These are phyloP conservation scores for Podocnemis expansa DNA, from an alignment of 2,113 vertebrate genomes.

Conservation along the genomic window DNA sequence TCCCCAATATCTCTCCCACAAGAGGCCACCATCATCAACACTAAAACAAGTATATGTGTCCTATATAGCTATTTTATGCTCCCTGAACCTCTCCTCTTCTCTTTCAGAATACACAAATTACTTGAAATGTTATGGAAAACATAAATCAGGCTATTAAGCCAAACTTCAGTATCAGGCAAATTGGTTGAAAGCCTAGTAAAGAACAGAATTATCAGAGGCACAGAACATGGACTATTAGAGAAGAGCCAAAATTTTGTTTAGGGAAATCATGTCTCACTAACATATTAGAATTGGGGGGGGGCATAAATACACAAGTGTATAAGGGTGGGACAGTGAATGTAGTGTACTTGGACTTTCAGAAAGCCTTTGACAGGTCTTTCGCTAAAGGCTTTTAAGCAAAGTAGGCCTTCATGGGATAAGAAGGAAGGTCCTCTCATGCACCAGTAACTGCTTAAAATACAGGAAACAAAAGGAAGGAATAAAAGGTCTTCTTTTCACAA, in stretches of 20 bases:
- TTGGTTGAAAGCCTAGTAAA: neutral
- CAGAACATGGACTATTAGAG: neutral
- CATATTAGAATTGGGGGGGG: neutral
- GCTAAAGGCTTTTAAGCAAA: neutral
- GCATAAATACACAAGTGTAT: neutral
- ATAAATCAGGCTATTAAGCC: no score
- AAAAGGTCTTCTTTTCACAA: neutral
- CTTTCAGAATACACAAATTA: conserved; percentile 23
- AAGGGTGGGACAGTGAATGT: neutral
- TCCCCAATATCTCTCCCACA: conserved; percentile 10
- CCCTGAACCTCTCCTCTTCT: neutral
- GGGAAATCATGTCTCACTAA: neutral
- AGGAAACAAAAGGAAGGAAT: neutral
- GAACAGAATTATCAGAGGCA: neutral
- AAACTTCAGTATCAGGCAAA: neutral
- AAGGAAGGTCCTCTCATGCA: neutral
- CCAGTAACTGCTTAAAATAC: neutral
- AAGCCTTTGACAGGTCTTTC: neutral
- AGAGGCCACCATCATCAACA: conserved; percentile 2
- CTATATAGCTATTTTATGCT: conserved; percentile 1
- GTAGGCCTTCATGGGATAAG: neutral
- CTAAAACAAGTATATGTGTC: neutral
- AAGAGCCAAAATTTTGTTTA: neutral
- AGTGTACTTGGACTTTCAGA: neutral
- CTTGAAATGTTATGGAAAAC: neutral